Percentiles rank a stretch among this genome's conserved stretches.
phyloP scores from a whole-genome alignment of 2,888 invertebrate species.

The Drosophila helvetica region DNA sequence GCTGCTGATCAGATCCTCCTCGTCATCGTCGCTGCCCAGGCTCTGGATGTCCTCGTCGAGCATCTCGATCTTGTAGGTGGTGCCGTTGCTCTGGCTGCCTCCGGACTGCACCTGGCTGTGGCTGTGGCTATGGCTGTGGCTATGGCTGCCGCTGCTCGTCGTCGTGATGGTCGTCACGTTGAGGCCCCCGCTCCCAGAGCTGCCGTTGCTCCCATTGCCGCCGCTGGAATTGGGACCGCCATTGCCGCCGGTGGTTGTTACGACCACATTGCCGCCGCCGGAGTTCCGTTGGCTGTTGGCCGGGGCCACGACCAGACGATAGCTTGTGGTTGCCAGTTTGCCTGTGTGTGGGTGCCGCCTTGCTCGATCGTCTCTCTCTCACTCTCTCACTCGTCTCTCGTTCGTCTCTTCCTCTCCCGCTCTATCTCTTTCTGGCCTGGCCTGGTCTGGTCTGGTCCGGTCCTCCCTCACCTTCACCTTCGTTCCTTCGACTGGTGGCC shows the following conservation, averaged over 20 bases:
- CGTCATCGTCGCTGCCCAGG: constrained; percentile 90
- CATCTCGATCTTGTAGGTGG: constrained; percentile 89
- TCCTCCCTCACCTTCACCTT: not conserved
- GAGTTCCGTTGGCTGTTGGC: constrained; percentile 61
- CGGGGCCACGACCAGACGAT: constrained; percentile 67
- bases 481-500: not conserved
- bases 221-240: constrained; percentile 41
- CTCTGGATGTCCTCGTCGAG: constrained; percentile 87
- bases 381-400: not conserved
- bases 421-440: not conserved
- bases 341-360: constrained; percentile 9
- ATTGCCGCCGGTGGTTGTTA: constrained; percentile 46
- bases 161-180: constrained; percentile 83
- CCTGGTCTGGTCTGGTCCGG: not conserved
- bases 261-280: constrained; percentile 60
- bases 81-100: constrained; percentile 72
- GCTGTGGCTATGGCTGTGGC: no score
- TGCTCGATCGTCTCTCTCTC: constrained; percentile 2
- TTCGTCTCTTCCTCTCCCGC: not conserved
- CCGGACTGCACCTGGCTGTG: constrained; percentile 61
- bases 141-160: constrained; percentile 68
- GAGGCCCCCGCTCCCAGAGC: constrained; percentile 60
- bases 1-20: constrained; percentile 93
- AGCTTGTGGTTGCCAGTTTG: constrained; percentile 72
- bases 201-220: constrained; percentile 35